Conservation (phyloP, 1,140 invertebrate genomes). For the Drosophila hydei region DNA sequence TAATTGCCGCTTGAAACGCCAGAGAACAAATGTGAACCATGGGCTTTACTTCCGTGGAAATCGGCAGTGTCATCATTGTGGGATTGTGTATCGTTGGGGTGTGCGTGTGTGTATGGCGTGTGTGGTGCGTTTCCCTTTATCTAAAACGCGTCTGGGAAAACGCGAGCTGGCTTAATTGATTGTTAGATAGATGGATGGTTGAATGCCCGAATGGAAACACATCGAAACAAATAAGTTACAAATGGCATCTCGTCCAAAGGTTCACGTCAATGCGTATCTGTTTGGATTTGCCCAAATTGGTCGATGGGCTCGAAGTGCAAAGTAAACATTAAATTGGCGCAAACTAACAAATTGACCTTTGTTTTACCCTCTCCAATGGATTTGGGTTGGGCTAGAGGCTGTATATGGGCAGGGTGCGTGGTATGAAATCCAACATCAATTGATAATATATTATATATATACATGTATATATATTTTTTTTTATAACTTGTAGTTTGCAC, state of each 20-base stretch:
- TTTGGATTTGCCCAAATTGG: constrained; percentile 68
- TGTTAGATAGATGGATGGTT: constrained; percentile 39
- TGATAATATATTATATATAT: constrained; percentile 18
- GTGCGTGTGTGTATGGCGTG: constrained; percentile 20
- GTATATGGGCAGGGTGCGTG: constrained; percentile 23
- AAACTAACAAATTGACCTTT: constrained; percentile 71
- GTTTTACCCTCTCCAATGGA: constrained; percentile 23
- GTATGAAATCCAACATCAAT: constrained; percentile 25
- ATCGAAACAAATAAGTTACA: not conserved
- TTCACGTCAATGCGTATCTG: constrained; percentile 40
- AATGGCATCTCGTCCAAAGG: constrained; percentile 53
- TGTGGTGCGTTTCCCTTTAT: constrained; percentile 46
- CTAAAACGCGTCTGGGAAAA: constrained; percentile 75
- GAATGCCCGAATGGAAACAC: constrained; percentile 5
- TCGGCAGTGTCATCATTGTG: constrained; percentile 65
- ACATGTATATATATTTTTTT: constrained; percentile 11
- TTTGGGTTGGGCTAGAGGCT: constrained; percentile 43
- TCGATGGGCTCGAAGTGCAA: constrained; percentile 64
- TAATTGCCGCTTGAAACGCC: constrained; percentile 64
- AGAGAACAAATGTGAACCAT: constrained; percentile 34
- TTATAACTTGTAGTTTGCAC: constrained; percentile 65
- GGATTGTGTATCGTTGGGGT: constrained; percentile 45
- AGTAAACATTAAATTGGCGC: constrained; percentile 81
- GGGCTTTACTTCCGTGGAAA: constrained; percentile 56
- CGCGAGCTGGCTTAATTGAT: constrained; percentile 72